Evolutionary conservation across 64 coral and sea anemone species (phyloP), one percentile per base, ranked within the genome.

Genomic region (Actinia equina): DNA sequence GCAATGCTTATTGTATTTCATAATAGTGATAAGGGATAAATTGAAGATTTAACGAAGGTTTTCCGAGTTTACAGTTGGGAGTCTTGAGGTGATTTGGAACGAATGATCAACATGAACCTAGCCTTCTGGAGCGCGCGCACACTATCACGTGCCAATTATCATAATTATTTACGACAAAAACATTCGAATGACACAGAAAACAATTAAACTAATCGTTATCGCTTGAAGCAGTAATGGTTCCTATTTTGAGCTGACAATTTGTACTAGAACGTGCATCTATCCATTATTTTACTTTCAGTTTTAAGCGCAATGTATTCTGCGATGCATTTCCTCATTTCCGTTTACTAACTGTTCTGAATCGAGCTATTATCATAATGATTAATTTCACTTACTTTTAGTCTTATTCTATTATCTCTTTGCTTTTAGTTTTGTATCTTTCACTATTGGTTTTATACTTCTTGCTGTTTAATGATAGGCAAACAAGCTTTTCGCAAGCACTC

Each of bases 1-100:
- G 44, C 16, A 44, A 43, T 85, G 83, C 43, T 85, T 63, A 53
- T 42, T 85, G 83, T 85, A 85, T 85, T 85, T 85, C 83, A 85
- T 85, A 62, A 7, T 85, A 85, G 52, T 59, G 19, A 58, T 41
- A 63, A 85, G 22, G 59, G 51, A 53, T 20, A 25, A 63, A 85
- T 49, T 43, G 19, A 52, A 51, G 49, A 49, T 81, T 79, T 20
- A 17, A 81, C 44, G 49, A 81, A 14, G 22, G 25, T n/a, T 74
- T 74, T 74, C 69, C n/a, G 69, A 2, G 11, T 42, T n/a, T 30
- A 7, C 69, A 30, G 69, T 74, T 26, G 12, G 11, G 41, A 74
- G 69, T 74, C 69, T 74, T 41, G 69, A 30, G 12, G 20, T 57
- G n/a, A n/a, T 42, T 74, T 42, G 25, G 69, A 74, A 71, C 69